Base-by-base conservation (phyloP, 2,797 vertebrate genomes). In the Mus caroli region DNA sequence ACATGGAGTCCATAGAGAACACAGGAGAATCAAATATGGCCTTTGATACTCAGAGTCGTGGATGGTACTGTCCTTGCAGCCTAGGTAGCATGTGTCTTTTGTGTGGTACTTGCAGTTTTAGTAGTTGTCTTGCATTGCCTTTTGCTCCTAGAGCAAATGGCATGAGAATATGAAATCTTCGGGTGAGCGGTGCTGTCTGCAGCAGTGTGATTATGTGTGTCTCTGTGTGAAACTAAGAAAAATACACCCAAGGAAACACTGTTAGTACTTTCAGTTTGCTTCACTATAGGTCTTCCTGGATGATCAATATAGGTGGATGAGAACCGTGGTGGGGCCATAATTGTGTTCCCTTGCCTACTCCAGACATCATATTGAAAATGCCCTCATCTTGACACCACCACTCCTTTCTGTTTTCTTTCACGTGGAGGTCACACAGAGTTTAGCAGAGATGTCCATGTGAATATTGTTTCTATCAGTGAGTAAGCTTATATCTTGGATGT, bases 351-450 rank as follows among this genome's bases (percentile, higher is more conserved):
- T 83, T 40, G 8, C 73, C 58, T 95, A 24, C 19, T 86, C 28
- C 54, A 77, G 73, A 22, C 13, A 88, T 96, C 97, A 88, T 88
- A 94, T 14, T 20, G 40, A 91, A 69, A 96, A 67, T 96, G 69
- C 90, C 94, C 46, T 86, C 28, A 40, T 92, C 60, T 97, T 22
- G 4, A 31, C 0, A 28, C 80, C 90, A 78, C 43, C 67, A 64
- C 46, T 87, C 40, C 56, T 85, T 26, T 43, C 89, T 80, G 37
- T 67, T 90, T 92, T 7, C 50, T 95, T 90, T 86, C 40, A 73
- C 46, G 56, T 84, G 89, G 90, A 94, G 90, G 96, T 97, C 93
- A 97, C 52, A 62, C 73, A 76, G 94, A 82, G 83, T 88, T 98
- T 97, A 97, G 96, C 86, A 83, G 24, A 90, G 54, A 80, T 96